Conservation (phyloP, 2,888 invertebrate species). For the Lepidochitona cinerea region DNA sequence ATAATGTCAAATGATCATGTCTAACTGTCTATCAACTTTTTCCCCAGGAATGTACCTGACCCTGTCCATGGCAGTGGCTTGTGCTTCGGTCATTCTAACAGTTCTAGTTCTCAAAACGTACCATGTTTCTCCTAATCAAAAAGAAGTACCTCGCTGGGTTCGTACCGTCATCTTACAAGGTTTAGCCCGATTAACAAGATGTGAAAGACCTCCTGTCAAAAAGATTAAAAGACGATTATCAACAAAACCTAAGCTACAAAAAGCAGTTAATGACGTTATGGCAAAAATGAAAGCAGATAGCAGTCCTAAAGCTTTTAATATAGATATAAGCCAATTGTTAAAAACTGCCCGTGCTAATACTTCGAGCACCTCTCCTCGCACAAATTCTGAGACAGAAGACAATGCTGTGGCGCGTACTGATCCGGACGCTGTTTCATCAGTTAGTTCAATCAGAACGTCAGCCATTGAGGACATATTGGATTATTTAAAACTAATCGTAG, state of each 20-base stretch:
- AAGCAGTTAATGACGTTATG: not conserved
- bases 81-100: slow-evolving; percentile 49
- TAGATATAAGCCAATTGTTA: slow-evolving; percentile 14
- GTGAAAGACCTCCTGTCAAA: not conserved
- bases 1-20: too few species aligned
- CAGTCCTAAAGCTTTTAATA: not conserved
- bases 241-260: not conserved
- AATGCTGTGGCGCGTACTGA: slow-evolving; percentile 31
- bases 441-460: slow-evolving; percentile 23
- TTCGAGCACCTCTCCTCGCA: not conserved
- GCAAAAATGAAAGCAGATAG: not conserved
- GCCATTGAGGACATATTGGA: slow-evolving; percentile 59
- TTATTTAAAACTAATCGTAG: slow-evolving; percentile 57
- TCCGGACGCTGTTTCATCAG: slow-evolving; percentile 12
- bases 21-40: slow-evolving; percentile 8
- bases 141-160: slow-evolving; percentile 42
- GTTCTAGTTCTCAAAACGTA: slow-evolving; percentile 49
- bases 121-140: slow-evolving; percentile 41
- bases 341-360: not conserved
- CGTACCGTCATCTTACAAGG: not conserved
- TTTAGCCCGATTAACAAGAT: not conserved
- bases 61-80: slow-evolving; percentile 52
- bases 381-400: slow-evolving; percentile 19
- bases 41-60: slow-evolving; percentile 53
- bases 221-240: not conserved